phyloP scores from a whole-genome alignment of 2,797 vertebrate species.

The Australoheros facetus region DNA sequence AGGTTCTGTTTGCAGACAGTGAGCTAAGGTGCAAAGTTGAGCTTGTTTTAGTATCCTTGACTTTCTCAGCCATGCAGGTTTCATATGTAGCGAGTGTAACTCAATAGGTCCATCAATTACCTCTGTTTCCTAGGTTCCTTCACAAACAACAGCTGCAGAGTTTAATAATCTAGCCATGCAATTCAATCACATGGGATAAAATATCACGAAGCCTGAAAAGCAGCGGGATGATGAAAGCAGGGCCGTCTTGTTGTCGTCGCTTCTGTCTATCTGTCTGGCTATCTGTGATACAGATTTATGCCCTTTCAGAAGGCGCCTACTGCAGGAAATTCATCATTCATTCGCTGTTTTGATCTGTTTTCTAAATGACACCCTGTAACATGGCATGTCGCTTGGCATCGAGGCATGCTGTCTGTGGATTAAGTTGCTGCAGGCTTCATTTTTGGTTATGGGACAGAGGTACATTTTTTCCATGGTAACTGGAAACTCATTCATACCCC shows the following conservation, averaged over 20 bases:
- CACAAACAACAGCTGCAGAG: slow-evolving; percentile 87
- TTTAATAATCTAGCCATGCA: slow-evolving; percentile 73
- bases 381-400: slow-evolving; percentile 12
- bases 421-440: slow-evolving; percentile 58
- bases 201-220: slow-evolving; percentile 60
- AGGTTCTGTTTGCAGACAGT: slow-evolving; percentile 35
- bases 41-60: slow-evolving; percentile 64
- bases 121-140: slow-evolving; percentile 81
- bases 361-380: background rate
- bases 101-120: slow-evolving; percentile 80
- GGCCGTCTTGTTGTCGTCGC: slow-evolving; percentile 38
- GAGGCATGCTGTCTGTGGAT: slow-evolving; percentile 31
- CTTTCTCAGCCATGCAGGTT: slow-evolving; percentile 56
- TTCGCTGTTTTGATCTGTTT: slow-evolving; percentile 12
- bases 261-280: slow-evolving; percentile 14
- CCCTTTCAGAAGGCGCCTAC: background rate
- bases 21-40: slow-evolving; percentile 34
- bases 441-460: slow-evolving; percentile 70
- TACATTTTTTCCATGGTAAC: slow-evolving; percentile 76
- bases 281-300: background rate
- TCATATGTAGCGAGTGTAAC: slow-evolving; percentile 76
- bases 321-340: background rate
- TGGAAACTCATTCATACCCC: slow-evolving; percentile 65
- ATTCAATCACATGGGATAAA: slow-evolving; percentile 64
- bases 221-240: slow-evolving; percentile 61